phyloP scores from a whole-genome alignment of 2,888 invertebrate species.

The Cheiracanthium punctorium region DNA sequence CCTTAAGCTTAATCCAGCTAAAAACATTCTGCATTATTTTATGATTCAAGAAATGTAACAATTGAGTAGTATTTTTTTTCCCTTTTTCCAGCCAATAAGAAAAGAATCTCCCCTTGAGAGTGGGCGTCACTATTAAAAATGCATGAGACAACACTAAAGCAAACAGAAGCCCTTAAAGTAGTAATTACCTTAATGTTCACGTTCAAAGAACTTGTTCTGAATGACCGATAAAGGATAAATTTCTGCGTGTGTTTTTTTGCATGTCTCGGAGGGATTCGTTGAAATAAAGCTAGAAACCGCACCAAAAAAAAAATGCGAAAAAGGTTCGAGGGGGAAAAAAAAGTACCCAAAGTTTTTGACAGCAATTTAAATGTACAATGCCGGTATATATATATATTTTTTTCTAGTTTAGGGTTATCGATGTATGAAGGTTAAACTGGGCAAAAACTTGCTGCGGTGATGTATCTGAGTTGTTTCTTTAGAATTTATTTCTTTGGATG shows the following conservation, averaged over 20 bases:
- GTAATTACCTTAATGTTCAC: constrained; percentile 63
- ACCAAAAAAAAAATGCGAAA: neutral
- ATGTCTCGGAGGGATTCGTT: neutral
- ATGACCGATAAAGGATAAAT: constrained; percentile 1
- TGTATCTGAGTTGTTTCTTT: neutral
- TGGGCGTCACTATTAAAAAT: constrained; percentile 48
- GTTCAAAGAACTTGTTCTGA: constrained; percentile 19
- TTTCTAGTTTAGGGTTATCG: neutral
- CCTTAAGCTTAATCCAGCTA: too few species aligned
- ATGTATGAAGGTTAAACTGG: neutral
- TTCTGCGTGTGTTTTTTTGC: neutral
- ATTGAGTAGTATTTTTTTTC: neutral
- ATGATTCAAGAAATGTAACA: neutral
- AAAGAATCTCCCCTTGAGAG: neutral
- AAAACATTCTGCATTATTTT: neutral
- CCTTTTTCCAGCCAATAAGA: neutral
- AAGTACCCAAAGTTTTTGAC: neutral
- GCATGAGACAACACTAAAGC: constrained; percentile 42
- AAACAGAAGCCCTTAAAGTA: constrained; percentile 47
- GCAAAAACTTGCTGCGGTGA: neutral
- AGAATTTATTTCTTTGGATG: neutral
- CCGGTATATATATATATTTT: neutral
- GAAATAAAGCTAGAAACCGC: constrained; percentile 1
- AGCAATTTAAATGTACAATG: neutral
- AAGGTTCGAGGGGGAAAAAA: neutral